Evolutionary conservation across 2,113 vertebrate species (phyloP).

Genomic region (Xenopus tropicalis): DNA sequence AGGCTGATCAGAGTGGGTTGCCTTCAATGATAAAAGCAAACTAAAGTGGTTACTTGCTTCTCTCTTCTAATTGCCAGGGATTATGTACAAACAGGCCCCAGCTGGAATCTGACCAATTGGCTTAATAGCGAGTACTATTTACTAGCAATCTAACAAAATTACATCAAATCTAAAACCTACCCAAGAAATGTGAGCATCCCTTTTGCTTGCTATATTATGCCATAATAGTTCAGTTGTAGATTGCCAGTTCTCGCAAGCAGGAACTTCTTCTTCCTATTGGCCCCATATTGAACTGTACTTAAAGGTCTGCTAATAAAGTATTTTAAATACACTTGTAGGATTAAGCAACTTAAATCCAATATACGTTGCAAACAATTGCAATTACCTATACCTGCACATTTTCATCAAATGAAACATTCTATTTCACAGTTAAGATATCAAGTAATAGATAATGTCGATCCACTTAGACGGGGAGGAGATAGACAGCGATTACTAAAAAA

Average conservation of each 20-base stretch:
- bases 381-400: no score
- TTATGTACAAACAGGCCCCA: constrained; percentile 17
- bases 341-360: no score
- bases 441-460: no score
- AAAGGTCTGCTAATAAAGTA: no score
- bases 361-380: no score
- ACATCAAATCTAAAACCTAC: neutral
- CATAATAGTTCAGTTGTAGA: neutral
- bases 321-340: no score
- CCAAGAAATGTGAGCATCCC: neutral
- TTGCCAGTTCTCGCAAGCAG: neutral
- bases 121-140: constrained; percentile 16
- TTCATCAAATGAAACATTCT: no score
- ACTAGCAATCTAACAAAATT: constrained; percentile 10
- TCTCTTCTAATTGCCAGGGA: constrained; percentile 9
- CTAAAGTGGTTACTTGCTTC: constrained; percentile 17
- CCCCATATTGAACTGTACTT: no score
- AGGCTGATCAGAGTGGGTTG: neutral
- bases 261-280: neutral
- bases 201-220: neutral
- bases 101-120: constrained; percentile 19
- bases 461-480: no score
- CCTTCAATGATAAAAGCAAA: constrained; percentile 2
- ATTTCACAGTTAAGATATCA: no score
- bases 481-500: no score